Conservation (phyloP, 2,888 invertebrate species). For the Archips crataeganus region DNA sequence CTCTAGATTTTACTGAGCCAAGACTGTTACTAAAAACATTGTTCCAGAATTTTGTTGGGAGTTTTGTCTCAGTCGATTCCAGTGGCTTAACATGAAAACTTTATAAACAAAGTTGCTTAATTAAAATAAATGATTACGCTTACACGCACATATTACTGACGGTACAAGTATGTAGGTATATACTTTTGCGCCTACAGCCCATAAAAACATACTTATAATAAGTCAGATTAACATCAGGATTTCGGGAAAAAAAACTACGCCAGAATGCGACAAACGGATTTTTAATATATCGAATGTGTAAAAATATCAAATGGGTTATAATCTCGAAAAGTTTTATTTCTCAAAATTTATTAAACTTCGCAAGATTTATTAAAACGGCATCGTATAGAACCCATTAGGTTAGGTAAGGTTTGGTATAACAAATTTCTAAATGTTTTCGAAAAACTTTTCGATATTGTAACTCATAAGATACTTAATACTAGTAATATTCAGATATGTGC, state of each 20-base stretch:
- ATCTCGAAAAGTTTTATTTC: no score
- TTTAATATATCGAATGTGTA: no score
- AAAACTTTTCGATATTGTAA: no score
- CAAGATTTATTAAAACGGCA: no score
- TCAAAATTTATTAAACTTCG: no score
- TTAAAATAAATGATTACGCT: slow-evolving; percentile 34
- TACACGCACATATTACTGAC: slow-evolving; percentile 4
- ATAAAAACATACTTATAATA: background rate
- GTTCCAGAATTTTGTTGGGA: slow-evolving; percentile 14
- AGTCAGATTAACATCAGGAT: background rate
- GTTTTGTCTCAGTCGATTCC: slow-evolving; percentile 13
- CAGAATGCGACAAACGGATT: no score
- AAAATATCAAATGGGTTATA: no score
- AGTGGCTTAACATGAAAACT: slow-evolving; percentile 26
- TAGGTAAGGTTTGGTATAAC: no score
- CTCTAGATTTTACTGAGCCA: slow-evolving; percentile 9
- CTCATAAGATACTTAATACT: no score
- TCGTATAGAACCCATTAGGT: no score
- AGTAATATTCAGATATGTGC: no score
- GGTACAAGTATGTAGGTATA: background rate
- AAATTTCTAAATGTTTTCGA: no score
- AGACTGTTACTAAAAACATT: slow-evolving; percentile 10
- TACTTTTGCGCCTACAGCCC: background rate
- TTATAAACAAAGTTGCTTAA: slow-evolving; percentile 23
- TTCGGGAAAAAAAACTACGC: background rate